These are phyloP conservation scores for Siphlonurus alternatus DNA, from an alignment of 2,888 invertebrate species.

Conservation along the genomic window DNA sequence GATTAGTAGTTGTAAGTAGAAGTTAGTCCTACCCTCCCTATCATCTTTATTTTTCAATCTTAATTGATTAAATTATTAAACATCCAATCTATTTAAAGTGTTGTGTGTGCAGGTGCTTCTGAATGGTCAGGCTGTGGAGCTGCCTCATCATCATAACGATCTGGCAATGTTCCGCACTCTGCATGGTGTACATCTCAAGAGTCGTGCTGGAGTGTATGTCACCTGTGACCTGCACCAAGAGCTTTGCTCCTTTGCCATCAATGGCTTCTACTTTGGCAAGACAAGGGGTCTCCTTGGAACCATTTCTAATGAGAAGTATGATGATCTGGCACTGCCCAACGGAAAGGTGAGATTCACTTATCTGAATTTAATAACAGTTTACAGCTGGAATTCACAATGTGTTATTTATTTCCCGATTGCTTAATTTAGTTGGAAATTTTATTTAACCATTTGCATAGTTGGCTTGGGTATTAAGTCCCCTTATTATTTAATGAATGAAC, in stretches of 20 bases:
- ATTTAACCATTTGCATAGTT: too few species aligned
- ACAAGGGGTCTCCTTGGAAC: constrained; percentile 75
- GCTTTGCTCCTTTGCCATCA: constrained; percentile 51
- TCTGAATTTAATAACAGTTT: too few species aligned
- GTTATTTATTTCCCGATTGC: too few species aligned
- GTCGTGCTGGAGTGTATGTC: constrained; percentile 44
- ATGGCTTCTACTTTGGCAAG: constrained; percentile 77
- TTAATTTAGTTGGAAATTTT: too few species aligned
- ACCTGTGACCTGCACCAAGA: constrained; percentile 43
- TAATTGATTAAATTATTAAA: too few species aligned
- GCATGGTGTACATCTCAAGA: constrained; percentile 33
- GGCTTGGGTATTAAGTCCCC: too few species aligned
- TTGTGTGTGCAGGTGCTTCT: constrained; percentile 39
- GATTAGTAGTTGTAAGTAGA: too few species aligned
- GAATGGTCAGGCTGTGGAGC: constrained; percentile 49
- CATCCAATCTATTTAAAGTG: too few species aligned
- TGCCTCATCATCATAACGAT: constrained; percentile 42
- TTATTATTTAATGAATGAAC: too few species aligned
- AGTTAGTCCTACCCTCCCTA: too few species aligned
- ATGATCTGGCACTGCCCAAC: constrained; percentile 61
- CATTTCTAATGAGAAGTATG: constrained; percentile 73
- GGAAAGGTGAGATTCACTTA: constrained; percentile 39
- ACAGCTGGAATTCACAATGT: too few species aligned
- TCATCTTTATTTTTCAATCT: too few species aligned
- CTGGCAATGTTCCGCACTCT: constrained; percentile 39